Conservation (phyloP, 2,888 invertebrate species). For the Meiosimyza platycephala region DNA sequence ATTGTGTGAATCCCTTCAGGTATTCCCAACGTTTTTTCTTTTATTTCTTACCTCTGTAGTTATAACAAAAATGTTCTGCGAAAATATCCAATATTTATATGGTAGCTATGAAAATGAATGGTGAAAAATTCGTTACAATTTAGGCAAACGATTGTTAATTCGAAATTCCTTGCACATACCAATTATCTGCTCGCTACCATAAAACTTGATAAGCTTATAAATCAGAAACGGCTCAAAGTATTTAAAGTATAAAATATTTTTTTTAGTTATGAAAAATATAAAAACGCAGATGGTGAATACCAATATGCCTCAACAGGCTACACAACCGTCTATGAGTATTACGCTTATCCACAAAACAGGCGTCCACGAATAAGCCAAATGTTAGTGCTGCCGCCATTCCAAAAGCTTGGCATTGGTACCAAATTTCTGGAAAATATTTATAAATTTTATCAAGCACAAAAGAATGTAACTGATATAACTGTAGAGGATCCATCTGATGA, state of each 20-base stretch:
- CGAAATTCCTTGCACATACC: too few relatives aligned
- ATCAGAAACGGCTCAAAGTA: background rate
- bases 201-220: too few relatives aligned
- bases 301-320: conserved; percentile 87
- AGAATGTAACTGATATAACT: conserved; percentile 72
- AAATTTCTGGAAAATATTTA: conserved; percentile 74
- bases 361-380: conserved; percentile 94
- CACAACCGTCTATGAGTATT: conserved; percentile 93
- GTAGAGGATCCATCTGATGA: conserved; percentile 96
- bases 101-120: too few relatives aligned
- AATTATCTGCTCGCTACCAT: too few relatives aligned
- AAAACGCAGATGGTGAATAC: conserved; percentile 70
- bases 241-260: conserved; percentile 35
- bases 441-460: conserved; percentile 69
- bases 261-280: conserved; percentile 77
- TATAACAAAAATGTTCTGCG: too few relatives aligned
- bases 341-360: conserved; percentile 87
- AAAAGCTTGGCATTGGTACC: conserved; percentile 86
- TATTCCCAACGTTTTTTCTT: too few relatives aligned
- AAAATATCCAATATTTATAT: too few relatives aligned
- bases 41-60: too few relatives aligned
- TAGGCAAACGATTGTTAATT: too few relatives aligned
- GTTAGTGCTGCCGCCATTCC: conserved; percentile 91
- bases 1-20: too few relatives aligned
- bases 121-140: too few relatives aligned